A percentile compares a stretch with the other conserved stretches of the same genome.
These are phyloP conservation scores for Antheraea mylitta DNA, from an alignment of 1,140 invertebrate species.

Conservation along the genomic window DNA sequence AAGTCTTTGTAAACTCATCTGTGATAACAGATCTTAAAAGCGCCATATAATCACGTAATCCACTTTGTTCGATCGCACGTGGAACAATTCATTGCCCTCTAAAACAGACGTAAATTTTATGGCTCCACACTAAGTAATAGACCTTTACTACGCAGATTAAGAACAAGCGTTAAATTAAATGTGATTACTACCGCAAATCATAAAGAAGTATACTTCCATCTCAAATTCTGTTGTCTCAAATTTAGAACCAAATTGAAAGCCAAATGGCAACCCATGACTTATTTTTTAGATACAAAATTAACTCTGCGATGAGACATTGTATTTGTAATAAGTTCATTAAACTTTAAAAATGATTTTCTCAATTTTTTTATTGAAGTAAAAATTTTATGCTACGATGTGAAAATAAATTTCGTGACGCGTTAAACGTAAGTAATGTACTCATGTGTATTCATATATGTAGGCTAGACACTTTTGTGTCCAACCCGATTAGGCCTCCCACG, in stretches of 20 bases:
- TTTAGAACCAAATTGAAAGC: neutral
- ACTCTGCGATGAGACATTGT: no score
- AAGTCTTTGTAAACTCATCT: neutral
- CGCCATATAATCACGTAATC: slow-evolving; percentile 1
- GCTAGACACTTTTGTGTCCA: no score
- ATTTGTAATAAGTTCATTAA: no score
- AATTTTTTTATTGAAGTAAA: no score
- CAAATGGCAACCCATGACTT: no score
- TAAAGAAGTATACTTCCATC: neutral
- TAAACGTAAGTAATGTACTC: no score
- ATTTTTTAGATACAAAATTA: no score
- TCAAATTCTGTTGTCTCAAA: neutral
- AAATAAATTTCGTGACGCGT: no score
- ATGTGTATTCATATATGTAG: no score
- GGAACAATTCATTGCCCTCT: slow-evolving; percentile 14
- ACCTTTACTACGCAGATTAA: neutral
- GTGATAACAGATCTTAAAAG: slow-evolving; percentile 1
- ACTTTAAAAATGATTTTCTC: no score
- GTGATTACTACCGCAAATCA: neutral
- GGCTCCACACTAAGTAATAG: slow-evolving; percentile 12
- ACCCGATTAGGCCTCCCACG: no score
- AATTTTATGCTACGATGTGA: no score
- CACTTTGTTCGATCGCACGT: slow-evolving; percentile 5
- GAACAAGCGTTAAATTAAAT: slow-evolving; percentile 4
- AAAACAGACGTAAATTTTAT: slow-evolving; percentile 17